Conservation (phyloP, 2,113 vertebrate species). For the Sula dactylatra region DNA sequence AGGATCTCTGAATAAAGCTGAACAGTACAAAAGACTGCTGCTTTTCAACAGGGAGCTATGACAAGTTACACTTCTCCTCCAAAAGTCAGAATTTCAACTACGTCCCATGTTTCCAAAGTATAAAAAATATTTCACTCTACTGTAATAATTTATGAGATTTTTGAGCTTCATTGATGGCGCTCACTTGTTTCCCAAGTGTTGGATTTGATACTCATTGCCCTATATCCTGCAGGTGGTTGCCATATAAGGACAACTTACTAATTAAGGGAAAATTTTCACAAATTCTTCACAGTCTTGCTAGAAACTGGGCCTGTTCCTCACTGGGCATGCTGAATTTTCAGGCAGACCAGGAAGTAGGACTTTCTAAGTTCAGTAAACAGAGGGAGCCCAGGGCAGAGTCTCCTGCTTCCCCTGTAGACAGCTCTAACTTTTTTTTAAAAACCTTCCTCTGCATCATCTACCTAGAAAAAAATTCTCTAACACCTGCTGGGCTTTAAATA, state of each 20-base stretch:
- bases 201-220: background rate
- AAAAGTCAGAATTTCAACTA: background rate
- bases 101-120: background rate
- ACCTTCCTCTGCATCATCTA: background rate
- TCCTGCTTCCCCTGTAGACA: background rate
- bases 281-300: background rate
- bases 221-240: background rate
- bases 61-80: background rate
- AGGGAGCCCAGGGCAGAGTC: background rate
- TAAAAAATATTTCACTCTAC: background rate
- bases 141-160: background rate
- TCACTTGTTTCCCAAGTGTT: background rate
- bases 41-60: background rate
- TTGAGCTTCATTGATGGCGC: background rate
- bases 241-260: background rate
- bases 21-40: background rate
- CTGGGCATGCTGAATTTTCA: background rate
- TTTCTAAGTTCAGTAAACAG: background rate
- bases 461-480: background rate
- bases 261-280: background rate
- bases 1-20: background rate
- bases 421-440: background rate
- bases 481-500: slow-evolving; percentile 28
- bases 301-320: background rate
- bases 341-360: background rate